Evolutionary conservation across 2,888 invertebrate species (phyloP), one percentile per base, ranked within the genome.

Genomic region (Heliconius sara): DNA sequence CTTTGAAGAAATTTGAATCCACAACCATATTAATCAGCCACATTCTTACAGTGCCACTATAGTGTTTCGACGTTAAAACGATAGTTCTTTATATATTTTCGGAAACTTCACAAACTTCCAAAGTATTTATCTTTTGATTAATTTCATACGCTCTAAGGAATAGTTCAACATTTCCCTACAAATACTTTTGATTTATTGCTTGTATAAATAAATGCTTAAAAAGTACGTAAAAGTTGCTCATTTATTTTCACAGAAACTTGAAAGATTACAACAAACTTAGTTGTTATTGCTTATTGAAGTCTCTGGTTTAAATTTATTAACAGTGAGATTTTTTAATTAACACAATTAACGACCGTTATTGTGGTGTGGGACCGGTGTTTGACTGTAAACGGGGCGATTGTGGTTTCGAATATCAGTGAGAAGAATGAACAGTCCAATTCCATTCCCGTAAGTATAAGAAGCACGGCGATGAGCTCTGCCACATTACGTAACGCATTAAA

Each of bases 71-170:
- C 22, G 57, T 3, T 34, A 12, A 52, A 34, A 30, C n/a, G 13
- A 52, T 57, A 72, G n/a, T 52, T 34, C 43, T 27, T 70, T 70
- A 25, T 70, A 47, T 25, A 73, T 30, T 60, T 34, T 60, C 16
- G 57, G 34, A 19, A 30, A 57, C n/a, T 34, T 30, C n/a, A 34
- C 52, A 34, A 73, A 73, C 57, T 73, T 73, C n/a, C 72, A n/a
- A 70, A 34, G 30, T 57, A 22, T 75, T 74, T 25, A 74, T 74
- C 63, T 77, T 80, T 78, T 82, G 82, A 83, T 83, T 83, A 81
- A 83, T 83, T 83, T 76, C 79, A 79, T 75, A 79, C 75, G 71
- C 76, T 79, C 74, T 80, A 82, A 79, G 66, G 65, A 74, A 76
- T 80, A 80, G 68, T 73, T 75, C 63, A 72, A 66, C 68, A 71